These are phyloP conservation scores for Tetranychus urticae DNA, from an alignment of 1,140 invertebrate genomes.

Conservation along the genomic window DNA sequence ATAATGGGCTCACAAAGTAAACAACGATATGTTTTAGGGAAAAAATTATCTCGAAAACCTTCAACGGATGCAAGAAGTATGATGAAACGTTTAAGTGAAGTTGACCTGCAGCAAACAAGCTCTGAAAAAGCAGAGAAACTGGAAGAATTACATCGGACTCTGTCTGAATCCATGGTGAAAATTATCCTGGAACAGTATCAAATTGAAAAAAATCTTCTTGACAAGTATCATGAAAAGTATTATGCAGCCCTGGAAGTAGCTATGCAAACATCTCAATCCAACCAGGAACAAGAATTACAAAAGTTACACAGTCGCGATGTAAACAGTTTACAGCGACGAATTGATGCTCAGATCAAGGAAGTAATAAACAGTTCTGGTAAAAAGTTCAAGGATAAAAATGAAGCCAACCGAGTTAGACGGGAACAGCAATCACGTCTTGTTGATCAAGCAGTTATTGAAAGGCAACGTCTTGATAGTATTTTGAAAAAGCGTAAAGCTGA, in stretches of 20 bases:
- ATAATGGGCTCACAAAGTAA: constrained; percentile 17
- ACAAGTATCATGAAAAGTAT: constrained; percentile 54
- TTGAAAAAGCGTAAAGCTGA: constrained; percentile 11
- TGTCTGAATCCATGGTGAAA: constrained; percentile 37
- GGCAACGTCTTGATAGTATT: constrained; percentile 15
- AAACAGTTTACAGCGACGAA: constrained; percentile 51
- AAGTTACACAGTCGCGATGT: constrained; percentile 22
- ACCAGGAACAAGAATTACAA: constrained; percentile 39
- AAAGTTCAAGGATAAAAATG: constrained; percentile 62
- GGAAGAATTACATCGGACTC: constrained; percentile 27
- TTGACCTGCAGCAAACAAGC: constrained; percentile 5
- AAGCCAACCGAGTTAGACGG: constrained; percentile 37
- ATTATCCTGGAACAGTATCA: constrained; percentile 41
- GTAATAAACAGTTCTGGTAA: constrained; percentile 60
- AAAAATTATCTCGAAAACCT: constrained; percentile 8
- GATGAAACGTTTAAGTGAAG: constrained; percentile 11
- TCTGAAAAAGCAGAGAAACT: constrained; percentile 12
- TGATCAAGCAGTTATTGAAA: constrained; percentile 20
- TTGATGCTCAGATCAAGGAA: constrained; percentile 52
- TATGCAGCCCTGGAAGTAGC: constrained; percentile 42
- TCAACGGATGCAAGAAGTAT: constrained; percentile 8
- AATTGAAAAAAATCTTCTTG: constrained; percentile 48
- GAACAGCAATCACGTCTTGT: constrained; percentile 24
- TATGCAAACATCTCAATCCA: constrained; percentile 45
- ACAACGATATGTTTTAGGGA: constrained; percentile 13